phyloP scores from a whole-genome alignment of 2,888 invertebrate species.

The Lysandra bellargus region DNA sequence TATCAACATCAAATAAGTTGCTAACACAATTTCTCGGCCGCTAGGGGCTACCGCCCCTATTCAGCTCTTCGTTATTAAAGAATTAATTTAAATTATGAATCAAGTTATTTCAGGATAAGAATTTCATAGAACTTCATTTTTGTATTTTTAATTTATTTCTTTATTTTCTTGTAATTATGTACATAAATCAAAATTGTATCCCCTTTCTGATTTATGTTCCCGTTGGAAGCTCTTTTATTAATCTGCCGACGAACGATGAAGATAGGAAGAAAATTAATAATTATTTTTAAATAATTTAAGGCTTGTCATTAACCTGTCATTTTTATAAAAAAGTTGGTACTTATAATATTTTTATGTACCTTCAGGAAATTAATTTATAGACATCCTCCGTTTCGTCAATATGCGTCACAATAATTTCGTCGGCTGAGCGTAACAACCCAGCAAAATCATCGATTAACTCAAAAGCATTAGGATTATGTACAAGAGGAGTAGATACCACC shows the following conservation, averaged over 20 bases:
- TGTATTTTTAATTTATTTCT: slow-evolving; percentile 9
- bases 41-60: too few relatives aligned
- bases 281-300: neutral
- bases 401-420: too few relatives aligned
- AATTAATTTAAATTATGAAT: slow-evolving; percentile 20
- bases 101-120: slow-evolving; percentile 18
- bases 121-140: slow-evolving; percentile 2
- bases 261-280: neutral
- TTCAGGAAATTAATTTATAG: too few relatives aligned
- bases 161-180: slow-evolving; percentile 18
- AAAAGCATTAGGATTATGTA: too few relatives aligned
- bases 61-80: neutral
- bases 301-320: neutral
- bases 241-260: neutral
- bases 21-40: slow-evolving; percentile 17
- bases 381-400: too few relatives aligned
- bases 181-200: slow-evolving; percentile 17
- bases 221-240: slow-evolving; percentile 3
- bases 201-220: slow-evolving; percentile 25
- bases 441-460: too few relatives aligned
- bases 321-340: too few relatives aligned
- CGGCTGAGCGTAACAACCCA: too few relatives aligned
- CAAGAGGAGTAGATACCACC: too few relatives aligned
- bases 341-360: neutral
- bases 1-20: slow-evolving; percentile 16